Conservation (phyloP, 2,113 vertebrate genomes). For the Zootoca vivipara region DNA sequence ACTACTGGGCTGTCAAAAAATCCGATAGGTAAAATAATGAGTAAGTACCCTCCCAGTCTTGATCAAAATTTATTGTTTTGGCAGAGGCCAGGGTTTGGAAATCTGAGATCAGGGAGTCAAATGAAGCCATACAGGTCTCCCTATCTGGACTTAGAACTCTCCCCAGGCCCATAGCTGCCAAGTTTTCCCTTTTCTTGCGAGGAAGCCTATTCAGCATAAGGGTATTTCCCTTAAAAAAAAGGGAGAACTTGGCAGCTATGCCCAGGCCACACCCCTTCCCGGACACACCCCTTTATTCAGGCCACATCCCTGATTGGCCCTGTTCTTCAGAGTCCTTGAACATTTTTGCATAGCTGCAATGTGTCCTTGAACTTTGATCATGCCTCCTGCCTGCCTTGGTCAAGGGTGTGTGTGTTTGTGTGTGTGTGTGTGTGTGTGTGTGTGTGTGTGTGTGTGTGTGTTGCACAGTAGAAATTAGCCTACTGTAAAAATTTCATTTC, state of each 20-base stretch:
- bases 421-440: not conserved
- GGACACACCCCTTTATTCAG: not conserved
- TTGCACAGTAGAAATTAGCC: not conserved
- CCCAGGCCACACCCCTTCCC: not conserved
- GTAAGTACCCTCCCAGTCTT: not conserved
- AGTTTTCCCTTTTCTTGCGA: too few species aligned
- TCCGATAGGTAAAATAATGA: not conserved
- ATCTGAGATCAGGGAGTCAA: not conserved
- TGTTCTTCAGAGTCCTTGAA: not conserved
- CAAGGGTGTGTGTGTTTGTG: not conserved
- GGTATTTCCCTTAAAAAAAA: too few species aligned
- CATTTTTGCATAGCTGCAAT: not conserved
- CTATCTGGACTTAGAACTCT: not conserved
- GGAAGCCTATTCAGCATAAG: too few species aligned
- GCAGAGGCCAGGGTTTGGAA: not conserved
- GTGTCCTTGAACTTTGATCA: not conserved
- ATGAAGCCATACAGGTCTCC: not conserved
- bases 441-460: not conserved
- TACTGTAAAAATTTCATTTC: not conserved
- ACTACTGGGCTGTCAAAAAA: accelerated
- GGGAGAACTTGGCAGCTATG: too few species aligned
- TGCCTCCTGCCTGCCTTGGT: not conserved
- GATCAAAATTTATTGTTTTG: not conserved
- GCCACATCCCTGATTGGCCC: not conserved
- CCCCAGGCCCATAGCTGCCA: too few species aligned